Percentiles rank a stretch among this genome's conserved stretches.
These are phyloP conservation scores for Psittacula cyanocephala DNA, from an alignment of 2,113 vertebrate species.

Conservation along the genomic window DNA sequence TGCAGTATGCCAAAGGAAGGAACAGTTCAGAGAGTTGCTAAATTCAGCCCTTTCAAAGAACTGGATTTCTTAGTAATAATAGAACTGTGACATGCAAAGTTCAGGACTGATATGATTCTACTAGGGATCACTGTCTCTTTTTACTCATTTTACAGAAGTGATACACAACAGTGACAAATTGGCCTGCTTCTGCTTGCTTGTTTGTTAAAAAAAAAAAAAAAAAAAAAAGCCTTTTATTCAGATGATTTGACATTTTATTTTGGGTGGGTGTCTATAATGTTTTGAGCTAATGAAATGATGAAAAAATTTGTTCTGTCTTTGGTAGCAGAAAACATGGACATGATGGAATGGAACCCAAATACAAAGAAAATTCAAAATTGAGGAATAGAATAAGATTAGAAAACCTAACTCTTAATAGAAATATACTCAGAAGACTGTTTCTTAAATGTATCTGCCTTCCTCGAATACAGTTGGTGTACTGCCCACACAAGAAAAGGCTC, in stretches of 20 bases:
- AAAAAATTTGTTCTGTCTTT: not conserved
- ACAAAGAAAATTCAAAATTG: not conserved
- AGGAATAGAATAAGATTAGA: not conserved
- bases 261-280: not conserved
- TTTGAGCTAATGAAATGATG: not conserved
- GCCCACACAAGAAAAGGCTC: not conserved
- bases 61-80: not conserved
- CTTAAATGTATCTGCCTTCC: not conserved
- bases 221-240: not conserved
- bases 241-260: not conserved
- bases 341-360: not conserved
- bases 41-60: not conserved
- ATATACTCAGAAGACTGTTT: not conserved
- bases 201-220: not conserved
- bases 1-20: not conserved
- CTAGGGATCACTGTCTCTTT: not conserved
- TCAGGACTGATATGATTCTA: not conserved
- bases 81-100: not conserved
- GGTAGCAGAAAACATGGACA: not conserved
- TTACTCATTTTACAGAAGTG: not conserved
- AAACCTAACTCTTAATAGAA: not conserved
- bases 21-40: conserved; percentile 41
- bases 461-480: not conserved
- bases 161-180: not conserved
- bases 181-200: not conserved